phyloP scores from a whole-genome alignment of 2,113 vertebrate species.

The Myotis lucifugus region DNA sequence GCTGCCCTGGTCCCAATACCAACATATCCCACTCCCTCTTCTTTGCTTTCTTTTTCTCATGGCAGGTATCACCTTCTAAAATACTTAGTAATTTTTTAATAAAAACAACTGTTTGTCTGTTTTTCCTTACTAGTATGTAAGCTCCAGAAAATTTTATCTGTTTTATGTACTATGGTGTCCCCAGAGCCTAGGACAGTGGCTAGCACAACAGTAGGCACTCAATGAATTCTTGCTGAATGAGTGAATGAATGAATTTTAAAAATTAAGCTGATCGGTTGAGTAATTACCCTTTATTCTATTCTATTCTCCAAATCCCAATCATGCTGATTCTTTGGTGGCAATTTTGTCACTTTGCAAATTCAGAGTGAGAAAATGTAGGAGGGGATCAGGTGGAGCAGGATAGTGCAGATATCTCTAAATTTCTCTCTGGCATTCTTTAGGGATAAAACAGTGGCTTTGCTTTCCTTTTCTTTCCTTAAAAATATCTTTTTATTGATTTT shows the following conservation, averaged over 20 bases:
- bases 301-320: background rate
- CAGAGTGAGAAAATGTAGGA: background rate
- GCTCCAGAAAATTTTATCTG: background rate
- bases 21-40: background rate
- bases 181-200: background rate
- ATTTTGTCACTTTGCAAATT: background rate
- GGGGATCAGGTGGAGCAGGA: background rate
- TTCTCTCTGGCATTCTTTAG: constrained; percentile 12
- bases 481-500: too few relatives aligned
- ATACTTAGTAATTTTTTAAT: background rate
- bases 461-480: background rate
- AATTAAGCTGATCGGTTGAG: background rate
- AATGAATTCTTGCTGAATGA: constrained; percentile 19
- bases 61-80: background rate
- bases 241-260: constrained; percentile 11
- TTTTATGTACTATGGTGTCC: background rate
- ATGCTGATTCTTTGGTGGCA: background rate
- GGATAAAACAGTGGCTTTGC: background rate
- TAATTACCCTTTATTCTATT: constrained; percentile 26
- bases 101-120: background rate
- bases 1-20: background rate
- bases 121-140: background rate
- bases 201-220: background rate
- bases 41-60: background rate
- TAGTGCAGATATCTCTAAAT: background rate